phyloP scores from a whole-genome alignment of 2,888 invertebrate genomes.

The Acanthococcus lagerstroemiae region DNA sequence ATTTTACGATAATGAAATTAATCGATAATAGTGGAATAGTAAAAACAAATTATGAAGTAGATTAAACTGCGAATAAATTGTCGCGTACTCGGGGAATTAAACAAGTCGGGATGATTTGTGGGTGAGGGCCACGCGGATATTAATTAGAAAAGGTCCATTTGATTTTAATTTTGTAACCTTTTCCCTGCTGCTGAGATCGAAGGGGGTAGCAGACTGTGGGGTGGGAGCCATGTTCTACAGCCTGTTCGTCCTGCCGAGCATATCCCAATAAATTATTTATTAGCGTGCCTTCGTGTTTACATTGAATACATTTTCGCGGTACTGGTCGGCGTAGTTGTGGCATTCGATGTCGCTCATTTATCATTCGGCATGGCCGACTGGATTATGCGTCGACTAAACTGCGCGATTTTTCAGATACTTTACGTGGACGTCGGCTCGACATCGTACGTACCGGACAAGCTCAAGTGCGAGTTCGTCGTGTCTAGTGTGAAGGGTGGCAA shows the following conservation, averaged over 20 bases:
- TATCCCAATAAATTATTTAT: neutral
- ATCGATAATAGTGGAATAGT: constrained; percentile 2
- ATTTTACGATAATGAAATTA: constrained; percentile 6
- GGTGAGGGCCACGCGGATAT: constrained; percentile 6
- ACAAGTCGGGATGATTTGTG: constrained; percentile 18
- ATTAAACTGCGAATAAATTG: constrained; percentile 5
- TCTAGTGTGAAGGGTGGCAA: constrained; percentile 59
- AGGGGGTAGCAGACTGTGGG: neutral
- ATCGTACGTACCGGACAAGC: constrained; percentile 60
- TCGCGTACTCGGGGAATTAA: constrained; percentile 3
- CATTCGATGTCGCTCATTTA: no score
- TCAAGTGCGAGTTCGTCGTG: constrained; percentile 64
- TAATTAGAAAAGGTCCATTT: constrained; percentile 22
- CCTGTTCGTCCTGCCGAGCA: neutral
- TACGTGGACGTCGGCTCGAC: constrained; percentile 66
- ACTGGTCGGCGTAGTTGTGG: no score
- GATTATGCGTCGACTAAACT: no score
- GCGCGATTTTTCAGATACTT: constrained; percentile 59
- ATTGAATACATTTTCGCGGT: no score
- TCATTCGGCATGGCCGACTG: no score
- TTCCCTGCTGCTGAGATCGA: neutral
- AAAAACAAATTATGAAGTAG: constrained; percentile 11
- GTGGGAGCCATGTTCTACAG: neutral
- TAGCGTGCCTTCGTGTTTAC: no score
- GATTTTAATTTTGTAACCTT: constrained; percentile 27